These are phyloP conservation scores for Synergus laeviventris DNA, from an alignment of 2,888 invertebrate species.

Conservation along the genomic window DNA sequence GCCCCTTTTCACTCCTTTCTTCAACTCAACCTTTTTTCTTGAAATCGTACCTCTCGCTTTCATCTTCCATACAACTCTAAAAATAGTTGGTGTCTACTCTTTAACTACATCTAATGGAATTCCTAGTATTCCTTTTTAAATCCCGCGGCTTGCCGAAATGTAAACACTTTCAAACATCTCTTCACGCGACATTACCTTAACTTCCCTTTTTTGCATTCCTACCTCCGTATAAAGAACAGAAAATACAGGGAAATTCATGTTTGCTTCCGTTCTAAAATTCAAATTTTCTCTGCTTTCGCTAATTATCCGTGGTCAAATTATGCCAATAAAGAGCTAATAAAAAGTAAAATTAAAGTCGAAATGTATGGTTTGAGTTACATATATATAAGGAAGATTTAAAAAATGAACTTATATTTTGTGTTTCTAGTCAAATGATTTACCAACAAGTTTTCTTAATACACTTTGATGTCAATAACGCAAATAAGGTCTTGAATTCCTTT, in stretches of 20 bases:
- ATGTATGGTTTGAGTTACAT: too few species aligned
- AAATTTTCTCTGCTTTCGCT: slow-evolving; percentile 37
- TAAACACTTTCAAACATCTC: slow-evolving; percentile 53
- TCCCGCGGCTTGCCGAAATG: slow-evolving; percentile 41
- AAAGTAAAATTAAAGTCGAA: background rate
- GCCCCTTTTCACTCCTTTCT: slow-evolving; percentile 3
- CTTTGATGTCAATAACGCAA: background rate
- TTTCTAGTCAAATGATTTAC: background rate
- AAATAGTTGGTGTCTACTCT: slow-evolving; percentile 44
- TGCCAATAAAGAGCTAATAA: background rate
- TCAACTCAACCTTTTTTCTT: background rate
- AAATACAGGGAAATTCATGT: background rate
- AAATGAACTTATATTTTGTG: background rate
- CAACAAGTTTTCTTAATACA: background rate
- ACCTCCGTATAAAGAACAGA: slow-evolving; percentile 3
- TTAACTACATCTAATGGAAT: slow-evolving; percentile 59
- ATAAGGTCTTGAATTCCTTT: background rate
- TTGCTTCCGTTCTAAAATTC: slow-evolving; percentile 35
- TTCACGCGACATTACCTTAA: slow-evolving; percentile 69
- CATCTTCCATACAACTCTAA: slow-evolving; percentile 40
- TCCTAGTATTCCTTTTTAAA: slow-evolving; percentile 45
- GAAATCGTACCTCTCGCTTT: slow-evolving; percentile 18
- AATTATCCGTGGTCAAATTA: background rate
- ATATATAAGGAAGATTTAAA: too few species aligned
- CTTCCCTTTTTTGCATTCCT: slow-evolving; percentile 46